Evolutionary conservation across 2,797 vertebrate species (phyloP).

Genomic region (Antrozous pallidus): DNA sequence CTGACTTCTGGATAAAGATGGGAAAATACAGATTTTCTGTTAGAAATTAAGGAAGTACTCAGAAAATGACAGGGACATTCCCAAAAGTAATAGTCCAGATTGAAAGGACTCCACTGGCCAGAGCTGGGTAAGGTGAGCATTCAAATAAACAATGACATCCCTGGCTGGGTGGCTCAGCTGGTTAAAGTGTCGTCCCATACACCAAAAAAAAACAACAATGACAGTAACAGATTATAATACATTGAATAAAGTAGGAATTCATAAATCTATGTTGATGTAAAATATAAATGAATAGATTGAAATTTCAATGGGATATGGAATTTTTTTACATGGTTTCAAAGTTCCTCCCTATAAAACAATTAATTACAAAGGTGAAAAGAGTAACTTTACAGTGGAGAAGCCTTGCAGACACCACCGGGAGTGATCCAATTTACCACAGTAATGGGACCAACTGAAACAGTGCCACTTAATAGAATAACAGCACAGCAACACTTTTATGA

Average conservation of each 20-base stretch:
- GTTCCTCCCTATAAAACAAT: background rate
- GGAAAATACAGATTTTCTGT: background rate
- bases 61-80: background rate
- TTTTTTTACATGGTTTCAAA: background rate
- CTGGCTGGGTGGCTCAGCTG: too few relatives aligned
- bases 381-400: background rate
- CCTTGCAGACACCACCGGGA: background rate
- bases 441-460: background rate
- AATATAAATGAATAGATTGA: background rate
- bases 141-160: conserved; percentile 4
- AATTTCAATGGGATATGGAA: background rate
- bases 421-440: background rate
- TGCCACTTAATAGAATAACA: background rate
- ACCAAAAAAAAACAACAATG: too few relatives aligned
- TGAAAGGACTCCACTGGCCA: background rate
- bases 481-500: background rate
- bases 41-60: conserved; percentile 29
- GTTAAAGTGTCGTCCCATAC: too few relatives aligned
- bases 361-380: background rate
- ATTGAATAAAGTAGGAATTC: background rate
- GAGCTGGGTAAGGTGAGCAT: background rate
- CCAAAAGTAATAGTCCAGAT: background rate
- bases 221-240: background rate
- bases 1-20: background rate
- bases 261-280: background rate